Evolutionary conservation across 2,888 invertebrate species (phyloP).

Genomic region (Lordiphosa fenestrarum): DNA sequence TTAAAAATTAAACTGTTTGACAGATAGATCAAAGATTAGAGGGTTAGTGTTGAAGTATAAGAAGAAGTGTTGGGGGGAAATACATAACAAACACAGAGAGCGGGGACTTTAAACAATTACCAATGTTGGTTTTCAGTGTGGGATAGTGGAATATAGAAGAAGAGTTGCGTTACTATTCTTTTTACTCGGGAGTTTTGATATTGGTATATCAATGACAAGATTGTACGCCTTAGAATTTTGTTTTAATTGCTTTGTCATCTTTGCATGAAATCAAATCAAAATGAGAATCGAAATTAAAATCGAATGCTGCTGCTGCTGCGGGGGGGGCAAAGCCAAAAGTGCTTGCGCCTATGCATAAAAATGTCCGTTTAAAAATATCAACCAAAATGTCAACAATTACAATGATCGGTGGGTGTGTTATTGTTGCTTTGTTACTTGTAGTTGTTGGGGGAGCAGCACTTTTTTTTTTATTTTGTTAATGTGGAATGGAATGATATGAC

Average conservation of each 20-base stretch:
- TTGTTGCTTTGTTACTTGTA: constrained; percentile 15
- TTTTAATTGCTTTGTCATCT: constrained; percentile 68
- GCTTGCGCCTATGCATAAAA: constrained; percentile 55
- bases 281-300: constrained; percentile 4
- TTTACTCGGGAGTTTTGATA: constrained; percentile 54
- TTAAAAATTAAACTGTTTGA: constrained; percentile 55
- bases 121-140: constrained; percentile 34
- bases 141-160: constrained; percentile 26
- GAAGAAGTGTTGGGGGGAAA: constrained; percentile 45
- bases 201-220: constrained; percentile 22
- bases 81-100: constrained; percentile 67
- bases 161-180: constrained; percentile 23
- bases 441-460: constrained; percentile 43
- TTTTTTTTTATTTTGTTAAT: constrained; percentile 7
- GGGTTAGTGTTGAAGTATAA: constrained; percentile 54
- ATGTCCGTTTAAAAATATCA: constrained; percentile 31
- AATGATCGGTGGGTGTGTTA: constrained; percentile 32
- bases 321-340: constrained; percentile 31
- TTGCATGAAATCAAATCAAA: constrained; percentile 45
- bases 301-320: constrained; percentile 31
- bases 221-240: constrained; percentile 51
- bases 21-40: constrained; percentile 21
- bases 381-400: constrained; percentile 51
- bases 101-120: constrained; percentile 49
- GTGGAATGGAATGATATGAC: constrained; percentile 41